phyloP scores from a whole-genome alignment of 2,888 invertebrate genomes.

The Maniola hyperantus region DNA sequence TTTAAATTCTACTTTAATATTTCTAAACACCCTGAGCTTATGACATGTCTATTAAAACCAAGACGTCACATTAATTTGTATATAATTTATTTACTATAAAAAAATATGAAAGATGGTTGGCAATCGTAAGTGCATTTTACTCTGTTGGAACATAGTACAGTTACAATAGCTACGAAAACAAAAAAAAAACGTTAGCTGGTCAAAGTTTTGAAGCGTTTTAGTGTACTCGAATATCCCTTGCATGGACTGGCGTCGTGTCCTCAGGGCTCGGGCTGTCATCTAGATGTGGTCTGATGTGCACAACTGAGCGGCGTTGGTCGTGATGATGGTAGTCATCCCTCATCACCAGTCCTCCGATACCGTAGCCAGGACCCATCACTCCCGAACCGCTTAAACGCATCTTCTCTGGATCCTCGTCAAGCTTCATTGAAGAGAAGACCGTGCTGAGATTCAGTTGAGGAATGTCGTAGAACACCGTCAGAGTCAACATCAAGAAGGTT shows the following conservation, averaged over 20 bases:
- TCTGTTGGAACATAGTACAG: slow-evolving; percentile 6
- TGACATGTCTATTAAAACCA: slow-evolving; percentile 13
- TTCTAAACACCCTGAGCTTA: slow-evolving; percentile 24
- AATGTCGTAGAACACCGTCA: slow-evolving; percentile 94
- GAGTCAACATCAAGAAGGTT: slow-evolving; percentile 91
- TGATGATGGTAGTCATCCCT: slow-evolving; percentile 76
- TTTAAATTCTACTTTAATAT: slow-evolving; percentile 14
- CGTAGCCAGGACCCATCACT: slow-evolving; percentile 74
- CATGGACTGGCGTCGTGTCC: slow-evolving; percentile 85
- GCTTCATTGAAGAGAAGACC: slow-evolving; percentile 86
- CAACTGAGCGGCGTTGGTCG: slow-evolving; percentile 83
- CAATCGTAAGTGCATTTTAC: slow-evolving; percentile 12
- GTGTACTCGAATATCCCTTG: slow-evolving; percentile 80
- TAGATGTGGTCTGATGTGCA: slow-evolving; percentile 84
- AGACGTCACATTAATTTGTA: slow-evolving; percentile 17
- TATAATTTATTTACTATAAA: background rate
- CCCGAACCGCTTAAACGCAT: slow-evolving; percentile 84
- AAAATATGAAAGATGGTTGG: background rate
- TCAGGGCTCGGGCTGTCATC: slow-evolving; percentile 88
- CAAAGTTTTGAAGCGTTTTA: slow-evolving; percentile 49
- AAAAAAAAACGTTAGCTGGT: background rate
- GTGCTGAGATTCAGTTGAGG: slow-evolving; percentile 93
- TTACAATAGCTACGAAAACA: background rate
- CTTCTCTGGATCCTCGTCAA: slow-evolving; percentile 85
- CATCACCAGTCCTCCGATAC: slow-evolving; percentile 72